Evolutionary conservation across 2,797 vertebrate species (phyloP), one percentile per base, ranked within the genome.

Genomic region (Acrossocheilus wenchowensis): DNA sequence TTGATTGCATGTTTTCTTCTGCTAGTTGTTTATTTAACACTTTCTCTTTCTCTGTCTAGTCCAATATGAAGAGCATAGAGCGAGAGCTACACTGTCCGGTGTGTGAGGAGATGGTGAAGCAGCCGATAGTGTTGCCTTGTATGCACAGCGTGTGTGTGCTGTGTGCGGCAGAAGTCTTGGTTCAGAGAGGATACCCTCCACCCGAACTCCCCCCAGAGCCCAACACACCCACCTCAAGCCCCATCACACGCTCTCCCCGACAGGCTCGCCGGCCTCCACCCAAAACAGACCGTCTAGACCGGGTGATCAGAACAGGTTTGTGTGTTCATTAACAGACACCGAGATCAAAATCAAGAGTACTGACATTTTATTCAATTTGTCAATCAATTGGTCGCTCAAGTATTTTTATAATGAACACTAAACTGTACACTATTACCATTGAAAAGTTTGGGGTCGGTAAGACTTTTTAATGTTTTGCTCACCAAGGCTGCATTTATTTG

Each of bases 61-160:
- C 97, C n/a, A 97, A 96, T 93, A 98, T 98, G 97, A 98, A 98
- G 95, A 99, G 97, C 86, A 98, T 99, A 96, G 98, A 98, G 90
- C 95, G 95, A 85, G 98, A 99, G 92, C 95, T 99, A 90, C 95
- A 96, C 50, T 99, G 98, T 86, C 98, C 97, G 0, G 96, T 98
- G 92, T 99, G 98, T 90, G 97, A 97, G 66, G 98, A 97, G 91
- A 98, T 98, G 96, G 97, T 97, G 93, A 98, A 97, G 92, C 98
- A 99, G 94, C 98, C 98, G 0, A 90, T 99, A 88, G 96, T 98
- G 0, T 94, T 99, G 90, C 98, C 98, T 0, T 99, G 98, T 83
- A 91, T 96, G 87, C 98, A 99, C 95, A 99, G 97, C 0, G 97
- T 99, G 82, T 99, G 98, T 92, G 96, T 98, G 88, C 93, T 98